Evolutionary conservation across 2,113 vertebrate genomes (phyloP), one percentile per base, ranked within the genome.

Genomic region (Tauraco erythrolophus): DNA sequence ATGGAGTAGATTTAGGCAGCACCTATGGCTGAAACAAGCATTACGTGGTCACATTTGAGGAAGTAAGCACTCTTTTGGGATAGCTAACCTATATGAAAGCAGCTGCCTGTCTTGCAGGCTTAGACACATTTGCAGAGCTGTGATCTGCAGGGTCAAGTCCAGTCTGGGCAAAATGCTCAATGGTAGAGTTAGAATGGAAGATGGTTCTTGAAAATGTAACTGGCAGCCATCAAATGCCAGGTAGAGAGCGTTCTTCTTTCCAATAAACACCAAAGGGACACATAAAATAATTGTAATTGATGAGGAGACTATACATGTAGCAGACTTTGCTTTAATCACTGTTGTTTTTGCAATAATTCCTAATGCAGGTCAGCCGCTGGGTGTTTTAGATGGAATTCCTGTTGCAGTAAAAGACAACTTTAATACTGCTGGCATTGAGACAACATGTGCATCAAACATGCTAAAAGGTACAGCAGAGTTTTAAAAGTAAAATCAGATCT

Each of bases 321-420:
- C 15, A 30, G 13, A 5, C 48, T 94, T 71, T 28, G 37, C 61
- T 94, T 88, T 72, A 53, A 88, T 75, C 9, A 21, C 18, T 75
- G 14, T 56, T 91, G 41, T 83, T 14, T 23, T 83, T 95, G 9
- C 68, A 45, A 39, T 76, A 87, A 72, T 95, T 89, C 89, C 62
- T 88, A 58, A 93, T 43, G 27, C 96, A 99, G 99, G 99, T 95
- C 96, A 97, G 82, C 93, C 98, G 2, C 98, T 98, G 88, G 99
- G 99, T 35, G 94, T 98, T 75, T 98, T 99, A 83, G 99, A 99
- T 96, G 99, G 99, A 93, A 98, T 99, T 98, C 99, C 99, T 25
- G 6, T 99, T 97, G 98, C 99, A 41, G 98, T 99, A 69, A 99
- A 99, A 96, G 99, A 99, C 98, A 99, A 99, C 97, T 99, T 99